Percentiles rank a stretch among this genome's conserved stretches.
Evolutionary conservation across 2,888 invertebrate genomes (phyloP).

Genomic region (Nebria salina): DNA sequence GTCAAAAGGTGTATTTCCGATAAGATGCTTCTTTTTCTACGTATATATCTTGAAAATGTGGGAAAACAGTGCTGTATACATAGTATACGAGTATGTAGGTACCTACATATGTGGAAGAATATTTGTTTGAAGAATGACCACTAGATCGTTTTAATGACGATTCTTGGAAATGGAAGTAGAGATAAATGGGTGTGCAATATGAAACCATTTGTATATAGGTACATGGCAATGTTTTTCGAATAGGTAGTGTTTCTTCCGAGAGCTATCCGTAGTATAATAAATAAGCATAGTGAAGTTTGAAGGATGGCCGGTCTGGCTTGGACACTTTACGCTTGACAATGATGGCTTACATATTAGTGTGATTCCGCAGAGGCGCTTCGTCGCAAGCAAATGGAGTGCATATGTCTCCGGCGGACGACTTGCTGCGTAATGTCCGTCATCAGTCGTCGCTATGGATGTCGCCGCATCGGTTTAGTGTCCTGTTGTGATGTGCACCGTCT

Average conservation of each 20-base stretch:
- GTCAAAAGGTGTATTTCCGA: too few species aligned
- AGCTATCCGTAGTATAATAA: neutral
- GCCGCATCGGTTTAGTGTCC: constrained; percentile 23
- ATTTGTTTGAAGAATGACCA: too few species aligned
- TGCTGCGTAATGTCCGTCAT: constrained; percentile 20
- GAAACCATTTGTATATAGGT: too few species aligned
- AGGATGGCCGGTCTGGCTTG: constrained; percentile 55
- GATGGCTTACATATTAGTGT: constrained; percentile 59
- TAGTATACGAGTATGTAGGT: too few species aligned
- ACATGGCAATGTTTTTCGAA: neutral
- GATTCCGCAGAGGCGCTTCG: constrained; percentile 53
- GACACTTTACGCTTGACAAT: constrained; percentile 57
- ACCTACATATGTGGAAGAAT: too few species aligned
- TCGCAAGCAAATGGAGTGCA: constrained; percentile 28
- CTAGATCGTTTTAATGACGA: too few species aligned
- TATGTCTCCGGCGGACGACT: constrained; percentile 14
- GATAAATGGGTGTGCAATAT: too few species aligned
- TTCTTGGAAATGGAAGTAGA: too few species aligned
- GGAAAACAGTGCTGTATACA: too few species aligned
- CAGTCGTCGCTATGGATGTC: constrained; percentile 22
- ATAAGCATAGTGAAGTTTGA: constrained; percentile 52
- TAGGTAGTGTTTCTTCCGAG: neutral
- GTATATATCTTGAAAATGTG: too few species aligned
- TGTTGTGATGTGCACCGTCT: constrained; percentile 22
- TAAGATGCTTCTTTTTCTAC: too few species aligned